A percentile compares a stretch with the other conserved stretches of the same genome.
Evolutionary conservation across 2,797 vertebrate species (phyloP).

Genomic region (Hephaestus fuliginosus): DNA sequence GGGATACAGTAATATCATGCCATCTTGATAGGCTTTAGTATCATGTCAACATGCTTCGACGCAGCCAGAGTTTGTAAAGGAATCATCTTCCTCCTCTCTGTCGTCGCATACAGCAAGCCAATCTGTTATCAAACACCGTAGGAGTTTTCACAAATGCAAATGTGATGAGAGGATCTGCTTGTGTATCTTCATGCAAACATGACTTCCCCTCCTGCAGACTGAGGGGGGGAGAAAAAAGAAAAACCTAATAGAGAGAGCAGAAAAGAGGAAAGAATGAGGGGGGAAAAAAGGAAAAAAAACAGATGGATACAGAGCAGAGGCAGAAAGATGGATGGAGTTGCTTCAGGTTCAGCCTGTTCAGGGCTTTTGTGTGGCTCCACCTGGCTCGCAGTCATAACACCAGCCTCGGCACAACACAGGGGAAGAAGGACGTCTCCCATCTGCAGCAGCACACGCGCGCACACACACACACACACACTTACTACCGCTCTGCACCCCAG

Average conservation of each 20-base stretch:
- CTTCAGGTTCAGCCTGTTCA: conserved; percentile 40
- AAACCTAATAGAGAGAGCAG: not conserved
- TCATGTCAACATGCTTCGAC: conserved; percentile 2
- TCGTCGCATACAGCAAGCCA: conserved; percentile 10
- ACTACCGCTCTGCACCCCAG: conserved; percentile 44
- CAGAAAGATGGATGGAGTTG: conserved; percentile 39
- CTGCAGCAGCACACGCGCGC: conserved; percentile 25
- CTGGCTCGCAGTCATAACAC: conserved; percentile 51
- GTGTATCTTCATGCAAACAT: conserved; percentile 20
- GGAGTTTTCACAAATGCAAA: conserved; percentile 43
- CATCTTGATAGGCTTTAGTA: conserved; percentile 4
- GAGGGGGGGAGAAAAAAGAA: not conserved
- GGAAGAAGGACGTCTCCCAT: conserved; percentile 42
- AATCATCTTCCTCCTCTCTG: conserved; percentile 22
- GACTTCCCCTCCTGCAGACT: not conserved
- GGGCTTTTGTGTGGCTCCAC: conserved; percentile 46
- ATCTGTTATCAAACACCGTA: conserved; percentile 24
- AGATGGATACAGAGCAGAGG: conserved; percentile 1
- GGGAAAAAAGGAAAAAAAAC: not conserved
- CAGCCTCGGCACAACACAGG: conserved; percentile 36
- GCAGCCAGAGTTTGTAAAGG: conserved; percentile 16
- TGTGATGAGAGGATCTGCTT: conserved; percentile 29
- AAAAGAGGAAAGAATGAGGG: not conserved
- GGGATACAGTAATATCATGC: conserved; percentile 1
- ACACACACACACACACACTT: conserved; percentile 7